These are phyloP conservation scores for Sebastolobus altivelis DNA, from an alignment of 2,797 vertebrate species.

Conservation along the genomic window DNA sequence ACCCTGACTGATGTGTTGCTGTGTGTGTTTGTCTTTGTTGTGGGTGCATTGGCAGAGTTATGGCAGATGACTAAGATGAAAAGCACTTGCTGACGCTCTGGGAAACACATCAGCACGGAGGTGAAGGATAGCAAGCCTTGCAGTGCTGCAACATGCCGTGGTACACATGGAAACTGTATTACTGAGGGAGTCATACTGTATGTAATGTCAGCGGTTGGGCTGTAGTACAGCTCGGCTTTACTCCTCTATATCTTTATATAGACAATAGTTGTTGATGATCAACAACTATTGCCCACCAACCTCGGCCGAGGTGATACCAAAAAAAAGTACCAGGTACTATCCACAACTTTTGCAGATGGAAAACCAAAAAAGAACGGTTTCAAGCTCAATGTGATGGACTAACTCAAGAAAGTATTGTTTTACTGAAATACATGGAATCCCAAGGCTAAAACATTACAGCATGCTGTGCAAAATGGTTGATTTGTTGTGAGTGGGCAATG, in stretches of 20 bases:
- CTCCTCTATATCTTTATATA: no score
- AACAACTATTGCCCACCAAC: no score
- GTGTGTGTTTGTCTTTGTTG: constrained; percentile 45
- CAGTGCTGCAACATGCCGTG: not conserved
- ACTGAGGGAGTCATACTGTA: not conserved
- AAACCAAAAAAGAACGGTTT: not conserved
- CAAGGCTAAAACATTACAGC: not conserved
- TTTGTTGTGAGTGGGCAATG: not conserved
- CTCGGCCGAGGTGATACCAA: not conserved
- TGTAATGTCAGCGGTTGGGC: not conserved
- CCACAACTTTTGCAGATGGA: not conserved
- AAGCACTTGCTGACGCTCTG: constrained; percentile 35
- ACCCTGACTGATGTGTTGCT: constrained; percentile 33
- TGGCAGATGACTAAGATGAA: constrained; percentile 48
- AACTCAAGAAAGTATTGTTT: not conserved
- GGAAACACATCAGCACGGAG: constrained; percentile 32
- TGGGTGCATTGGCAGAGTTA: constrained; percentile 30
- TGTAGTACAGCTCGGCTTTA: not conserved
- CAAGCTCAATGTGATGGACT: not conserved
- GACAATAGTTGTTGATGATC: no score
- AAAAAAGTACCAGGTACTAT: not conserved
- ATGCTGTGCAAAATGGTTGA: not conserved
- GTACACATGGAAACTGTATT: constrained; percentile 16
- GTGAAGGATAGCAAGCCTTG: constrained; percentile 5
- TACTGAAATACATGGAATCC: not conserved